phyloP scores from a whole-genome alignment of 2,888 invertebrate species.

The Drosophila kambysellisi region DNA sequence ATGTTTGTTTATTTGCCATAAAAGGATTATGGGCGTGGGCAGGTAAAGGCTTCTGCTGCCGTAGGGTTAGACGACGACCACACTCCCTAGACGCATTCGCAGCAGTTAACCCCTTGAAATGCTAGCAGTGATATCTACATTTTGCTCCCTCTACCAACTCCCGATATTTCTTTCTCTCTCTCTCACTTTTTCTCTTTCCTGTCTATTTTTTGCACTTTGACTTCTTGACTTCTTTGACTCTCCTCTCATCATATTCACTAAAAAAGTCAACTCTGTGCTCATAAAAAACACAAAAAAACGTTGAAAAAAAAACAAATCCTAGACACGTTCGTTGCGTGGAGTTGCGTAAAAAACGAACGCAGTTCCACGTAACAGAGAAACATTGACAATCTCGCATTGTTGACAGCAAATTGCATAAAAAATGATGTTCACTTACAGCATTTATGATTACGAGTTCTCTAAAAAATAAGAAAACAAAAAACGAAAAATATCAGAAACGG shows the following conservation, averaged over 20 bases:
- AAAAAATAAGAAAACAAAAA: slow-evolving; percentile 49
- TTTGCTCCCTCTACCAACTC: neutral
- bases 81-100: slow-evolving; percentile 42
- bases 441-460: slow-evolving; percentile 67
- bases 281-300: slow-evolving; percentile 43
- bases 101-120: slow-evolving; percentile 68
- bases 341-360: slow-evolving; percentile 77
- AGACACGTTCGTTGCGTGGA: slow-evolving; percentile 48
- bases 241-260: slow-evolving; percentile 50
- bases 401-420: slow-evolving; percentile 79
- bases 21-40: slow-evolving; percentile 82
- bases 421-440: slow-evolving; percentile 58
- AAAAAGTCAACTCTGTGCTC: slow-evolving; percentile 71
- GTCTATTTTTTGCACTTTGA: neutral
- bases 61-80: slow-evolving; percentile 47
- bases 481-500: slow-evolving; percentile 21
- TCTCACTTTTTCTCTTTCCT: neutral
- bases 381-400: slow-evolving; percentile 23
- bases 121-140: slow-evolving; percentile 6
- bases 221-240: too few relatives aligned
- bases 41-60: slow-evolving; percentile 68
- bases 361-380: slow-evolving; percentile 41
- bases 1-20: slow-evolving; percentile 82
- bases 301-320: slow-evolving; percentile 11
- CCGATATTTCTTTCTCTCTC: neutral